These are phyloP conservation scores for Gobio gobio DNA, from an alignment of 2,113 vertebrate genomes.

Conservation along the genomic window DNA sequence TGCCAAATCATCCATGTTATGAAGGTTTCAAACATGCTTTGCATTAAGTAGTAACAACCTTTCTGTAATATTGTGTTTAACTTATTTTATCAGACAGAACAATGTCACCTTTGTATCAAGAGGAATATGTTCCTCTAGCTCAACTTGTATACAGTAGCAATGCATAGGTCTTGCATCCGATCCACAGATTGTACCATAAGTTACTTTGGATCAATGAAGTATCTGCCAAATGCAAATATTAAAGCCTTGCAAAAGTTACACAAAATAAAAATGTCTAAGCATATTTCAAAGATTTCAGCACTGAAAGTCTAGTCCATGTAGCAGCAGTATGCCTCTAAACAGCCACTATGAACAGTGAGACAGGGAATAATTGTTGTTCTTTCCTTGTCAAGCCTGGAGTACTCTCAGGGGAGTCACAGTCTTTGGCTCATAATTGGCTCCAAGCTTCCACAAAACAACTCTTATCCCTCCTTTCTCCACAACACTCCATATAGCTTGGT, in stretches of 20 bases:
- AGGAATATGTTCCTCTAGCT: background rate
- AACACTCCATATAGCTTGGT: constrained; percentile 28
- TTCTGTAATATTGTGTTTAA: background rate
- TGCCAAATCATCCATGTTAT: constrained; percentile 18
- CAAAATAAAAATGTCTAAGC: background rate
- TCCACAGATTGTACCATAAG: background rate
- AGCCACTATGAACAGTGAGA: constrained; percentile 33
- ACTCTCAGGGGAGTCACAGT: constrained; percentile 46
- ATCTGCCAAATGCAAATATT: background rate
- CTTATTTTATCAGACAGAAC: constrained; percentile 14
- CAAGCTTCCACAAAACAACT: constrained; percentile 49
- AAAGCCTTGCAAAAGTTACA: background rate
- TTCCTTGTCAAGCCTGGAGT: constrained; percentile 31
- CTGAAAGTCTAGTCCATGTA: background rate
- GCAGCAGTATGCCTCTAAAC: constrained; percentile 31
- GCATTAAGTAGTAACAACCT: background rate
- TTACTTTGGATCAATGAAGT: background rate
- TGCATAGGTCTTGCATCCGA: background rate
- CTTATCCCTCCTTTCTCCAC: constrained; percentile 11
- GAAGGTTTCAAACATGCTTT: background rate
- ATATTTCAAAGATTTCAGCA: constrained; percentile 13
- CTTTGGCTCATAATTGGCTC: constrained; percentile 52
- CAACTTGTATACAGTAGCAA: background rate
- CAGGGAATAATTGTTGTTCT: constrained; percentile 45
- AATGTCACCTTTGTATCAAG: background rate